Base-by-base conservation (phyloP, 1,140 invertebrate species). In the Hydropsyche tenuis region DNA sequence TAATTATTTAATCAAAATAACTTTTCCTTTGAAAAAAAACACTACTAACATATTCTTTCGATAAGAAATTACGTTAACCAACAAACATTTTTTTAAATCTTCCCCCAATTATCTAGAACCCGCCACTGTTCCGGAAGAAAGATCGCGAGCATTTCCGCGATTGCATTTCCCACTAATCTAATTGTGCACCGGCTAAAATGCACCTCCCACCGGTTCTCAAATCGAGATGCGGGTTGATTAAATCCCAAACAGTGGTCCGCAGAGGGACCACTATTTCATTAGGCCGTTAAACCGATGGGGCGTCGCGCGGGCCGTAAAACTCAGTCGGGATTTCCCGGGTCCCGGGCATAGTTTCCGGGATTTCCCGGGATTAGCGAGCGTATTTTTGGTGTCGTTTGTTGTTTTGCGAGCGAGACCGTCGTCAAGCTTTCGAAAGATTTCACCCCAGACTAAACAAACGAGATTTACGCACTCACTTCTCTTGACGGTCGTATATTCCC, bases 211-310 rank as follows among this genome's bases (percentile, higher is more conserved):
- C 6, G 48, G 16, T 18, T 53, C 18, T 53, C 48, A 16, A 18
- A n/a, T 6, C n/a, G 16, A 18, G 48, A 27, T 20, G n/a, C 65
- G 45, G 7, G 45, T 68, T 68, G 48, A 68, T 68, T 48, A 68
- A 48, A 68, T 68, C 43, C 48, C 25, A 68, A 68, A 68, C 65
- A 11, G 45, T 46, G 65, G 65, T 68, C 37, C 43, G 65, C n/a
- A 6, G 42, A 11, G 27, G 43, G n/a, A 60, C 42, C 60, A 25
- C 12, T 42, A 63, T 65, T 68, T 48, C 65, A 68, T 68, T 68
- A 68, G 65, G 7, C 64, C 64, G 22, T 53, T 53, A 53, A 53
- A 53, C 51, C 14, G 51, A 53, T 66, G 60, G 60, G 25, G 60
- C 25, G 30, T 45, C 27, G 42, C 14, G 27, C n/a, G 3, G 18